These are phyloP conservation scores for Ancistrus triradiatus DNA, from an alignment of 2,113 vertebrate species.

Conservation along the genomic window DNA sequence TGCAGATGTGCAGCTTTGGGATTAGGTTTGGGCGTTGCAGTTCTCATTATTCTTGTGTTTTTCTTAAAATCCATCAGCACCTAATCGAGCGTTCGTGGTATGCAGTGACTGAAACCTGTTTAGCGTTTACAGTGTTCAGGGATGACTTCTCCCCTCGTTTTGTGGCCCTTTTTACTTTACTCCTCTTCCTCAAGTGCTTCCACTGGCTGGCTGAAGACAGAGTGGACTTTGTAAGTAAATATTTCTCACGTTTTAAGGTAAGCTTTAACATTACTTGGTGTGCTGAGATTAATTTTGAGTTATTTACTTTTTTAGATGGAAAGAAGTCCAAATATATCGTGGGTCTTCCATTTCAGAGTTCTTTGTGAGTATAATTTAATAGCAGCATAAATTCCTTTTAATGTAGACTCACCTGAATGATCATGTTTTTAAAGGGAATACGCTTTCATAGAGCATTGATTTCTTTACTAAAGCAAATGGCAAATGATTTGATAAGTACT, in stretches of 20 bases:
- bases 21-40: background rate
- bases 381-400: no score
- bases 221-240: conserved; percentile 90
- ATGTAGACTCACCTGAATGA: no score
- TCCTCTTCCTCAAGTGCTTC: conserved; percentile 97
- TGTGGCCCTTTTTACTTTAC: conserved; percentile 93
- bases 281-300: background rate
- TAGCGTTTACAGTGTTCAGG: conserved; percentile 96
- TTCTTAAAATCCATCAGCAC: conserved; percentile 80
- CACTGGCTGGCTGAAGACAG: conserved; percentile 96
- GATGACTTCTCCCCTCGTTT: conserved; percentile 97
- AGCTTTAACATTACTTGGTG: background rate
- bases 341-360: conserved; percentile 91
- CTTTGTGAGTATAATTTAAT: conserved; percentile 85
- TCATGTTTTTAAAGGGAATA: no score
- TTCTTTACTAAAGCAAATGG: no score
- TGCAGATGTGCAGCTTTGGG: no score
- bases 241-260: background rate
- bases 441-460: no score
- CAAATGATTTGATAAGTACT: no score
- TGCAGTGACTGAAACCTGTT: conserved; percentile 92
- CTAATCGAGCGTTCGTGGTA: conserved; percentile 97
- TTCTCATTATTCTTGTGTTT: background rate
- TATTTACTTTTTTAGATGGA: conserved; percentile 79
- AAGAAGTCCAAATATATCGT: conserved; percentile 94